Evolutionary conservation across 2,888 invertebrate species (phyloP).

Genomic region (Epinotia bilunana): DNA sequence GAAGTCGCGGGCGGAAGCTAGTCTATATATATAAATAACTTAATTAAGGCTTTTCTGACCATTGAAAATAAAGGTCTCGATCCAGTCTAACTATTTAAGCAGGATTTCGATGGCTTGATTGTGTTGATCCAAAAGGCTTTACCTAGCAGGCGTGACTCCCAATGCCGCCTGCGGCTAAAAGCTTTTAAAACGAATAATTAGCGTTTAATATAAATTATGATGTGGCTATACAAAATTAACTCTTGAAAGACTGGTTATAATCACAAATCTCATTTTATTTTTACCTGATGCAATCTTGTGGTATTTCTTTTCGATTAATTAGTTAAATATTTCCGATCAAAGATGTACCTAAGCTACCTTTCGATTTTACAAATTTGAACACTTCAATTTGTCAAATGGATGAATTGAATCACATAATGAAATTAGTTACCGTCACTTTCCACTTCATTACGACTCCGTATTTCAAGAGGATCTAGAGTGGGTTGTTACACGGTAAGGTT

Average conservation of each 20-base stretch:
- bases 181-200: background rate
- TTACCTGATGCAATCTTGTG: background rate
- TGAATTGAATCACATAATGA: background rate
- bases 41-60: background rate
- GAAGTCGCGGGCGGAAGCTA: too few species aligned
- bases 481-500: background rate
- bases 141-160: background rate
- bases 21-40: too few species aligned
- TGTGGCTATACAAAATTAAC: too few species aligned
- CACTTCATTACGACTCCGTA: constrained; percentile 10
- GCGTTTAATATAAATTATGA: background rate
- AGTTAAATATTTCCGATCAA: too few species aligned
- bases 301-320: too few species aligned
- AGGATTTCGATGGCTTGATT: background rate
- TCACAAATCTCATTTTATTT: background rate
- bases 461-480: background rate
- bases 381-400: background rate
- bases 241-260: too few species aligned
- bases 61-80: background rate
- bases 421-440: background rate
- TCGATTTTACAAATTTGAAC: background rate
- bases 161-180: background rate
- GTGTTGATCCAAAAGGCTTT: background rate
- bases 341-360: background rate
- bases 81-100: background rate